phyloP scores from a whole-genome alignment of 2,113 vertebrate genomes.

The Acinonyx jubatus region DNA sequence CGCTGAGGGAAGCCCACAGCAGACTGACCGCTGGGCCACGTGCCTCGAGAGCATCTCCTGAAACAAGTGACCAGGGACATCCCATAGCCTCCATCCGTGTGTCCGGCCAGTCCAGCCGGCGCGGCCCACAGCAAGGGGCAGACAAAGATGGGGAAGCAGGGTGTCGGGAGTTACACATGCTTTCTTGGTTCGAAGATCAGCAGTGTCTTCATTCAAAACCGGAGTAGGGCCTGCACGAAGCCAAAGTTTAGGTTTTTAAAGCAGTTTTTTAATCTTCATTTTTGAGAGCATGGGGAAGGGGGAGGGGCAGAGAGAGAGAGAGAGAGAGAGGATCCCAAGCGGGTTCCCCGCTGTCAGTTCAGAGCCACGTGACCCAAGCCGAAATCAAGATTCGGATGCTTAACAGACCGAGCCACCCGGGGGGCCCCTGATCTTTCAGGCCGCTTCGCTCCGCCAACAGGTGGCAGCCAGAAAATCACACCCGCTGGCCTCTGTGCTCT shows the following conservation, averaged over 20 bases:
- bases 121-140: rapidly evolving
- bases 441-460: neutral
- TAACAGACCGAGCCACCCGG: no score
- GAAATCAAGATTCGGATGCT: no score
- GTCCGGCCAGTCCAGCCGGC: rapidly evolving
- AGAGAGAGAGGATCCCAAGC: no score
- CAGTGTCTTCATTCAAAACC: rapidly evolving
- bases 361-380: no score
- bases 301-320: no score
- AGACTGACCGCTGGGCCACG: rapidly evolving
- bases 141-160: rapidly evolving
- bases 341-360: no score
- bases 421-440: neutral
- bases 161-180: rapidly evolving
- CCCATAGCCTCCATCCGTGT: rapidly evolving
- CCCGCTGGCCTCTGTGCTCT: rapidly evolving
- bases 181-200: no score
- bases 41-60: rapidly evolving
- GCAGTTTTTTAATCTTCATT: no score
- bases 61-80: rapidly evolving
- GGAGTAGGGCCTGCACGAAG: no score
- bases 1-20: rapidly evolving
- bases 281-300: no score
- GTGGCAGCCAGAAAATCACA: rapidly evolving
- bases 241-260: rapidly evolving